Evolutionary conservation across 1,140 invertebrate genomes (phyloP).

Genomic region (Helicoverpa armigera): DNA sequence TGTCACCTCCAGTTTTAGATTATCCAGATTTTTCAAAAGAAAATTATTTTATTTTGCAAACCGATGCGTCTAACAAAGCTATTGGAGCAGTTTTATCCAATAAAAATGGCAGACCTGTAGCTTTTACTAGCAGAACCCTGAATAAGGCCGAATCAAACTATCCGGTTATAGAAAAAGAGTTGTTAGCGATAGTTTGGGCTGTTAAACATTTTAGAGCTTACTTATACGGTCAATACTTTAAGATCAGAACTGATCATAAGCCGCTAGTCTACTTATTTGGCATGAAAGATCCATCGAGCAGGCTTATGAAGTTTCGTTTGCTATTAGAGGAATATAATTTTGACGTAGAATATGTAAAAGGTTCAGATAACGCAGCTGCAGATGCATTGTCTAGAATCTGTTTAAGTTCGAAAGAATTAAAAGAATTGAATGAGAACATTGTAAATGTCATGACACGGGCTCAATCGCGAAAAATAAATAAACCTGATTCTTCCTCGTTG

Average conservation of each 20-base stretch:
- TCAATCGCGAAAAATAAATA: not conserved
- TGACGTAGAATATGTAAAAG: slow-evolving; percentile 53
- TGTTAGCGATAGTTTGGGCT: too few species aligned
- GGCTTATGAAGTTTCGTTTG: slow-evolving; percentile 45
- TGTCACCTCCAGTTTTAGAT: slow-evolving; percentile 56
- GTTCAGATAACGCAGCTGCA: slow-evolving; percentile 53
- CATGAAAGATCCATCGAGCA: not conserved
- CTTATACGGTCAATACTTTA: slow-evolving; percentile 63
- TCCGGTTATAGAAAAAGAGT: too few species aligned
- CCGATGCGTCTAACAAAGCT: too few species aligned
- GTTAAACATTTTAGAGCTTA: slow-evolving; percentile 1
- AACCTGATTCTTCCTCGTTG: not conserved
- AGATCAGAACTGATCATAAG: slow-evolving; percentile 69
- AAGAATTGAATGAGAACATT: slow-evolving; percentile 35
- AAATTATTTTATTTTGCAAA: not conserved
- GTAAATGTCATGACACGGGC: not conserved
- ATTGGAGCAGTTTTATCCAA: too few species aligned
- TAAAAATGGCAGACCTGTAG: too few species aligned
- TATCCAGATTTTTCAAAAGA: slow-evolving; percentile 55
- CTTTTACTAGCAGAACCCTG: too few species aligned
- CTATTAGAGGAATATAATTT: slow-evolving; percentile 49
- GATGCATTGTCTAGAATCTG: slow-evolving; percentile 52
- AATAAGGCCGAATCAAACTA: too few species aligned
- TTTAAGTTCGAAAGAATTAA: not conserved
- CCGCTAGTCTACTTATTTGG: slow-evolving; percentile 42